Conservation (phyloP, 2,888 invertebrate genomes). For the Bruchidius siliquastri region DNA sequence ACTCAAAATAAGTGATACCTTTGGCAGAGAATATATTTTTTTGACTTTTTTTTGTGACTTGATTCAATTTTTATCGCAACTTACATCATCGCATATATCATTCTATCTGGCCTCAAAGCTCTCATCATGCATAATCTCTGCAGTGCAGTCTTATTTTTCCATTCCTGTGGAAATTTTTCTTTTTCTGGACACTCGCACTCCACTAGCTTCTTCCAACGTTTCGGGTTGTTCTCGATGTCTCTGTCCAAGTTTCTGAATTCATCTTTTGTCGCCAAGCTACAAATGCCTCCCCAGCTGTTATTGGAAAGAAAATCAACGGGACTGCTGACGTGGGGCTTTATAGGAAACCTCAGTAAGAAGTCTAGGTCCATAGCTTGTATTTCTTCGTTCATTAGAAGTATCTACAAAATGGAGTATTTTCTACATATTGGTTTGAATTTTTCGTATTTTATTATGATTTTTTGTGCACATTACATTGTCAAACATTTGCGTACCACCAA, state of each 20-base stretch:
- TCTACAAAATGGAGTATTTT: conserved; percentile 52
- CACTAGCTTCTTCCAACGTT: conserved; percentile 94
- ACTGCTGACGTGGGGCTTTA: conserved; percentile 86
- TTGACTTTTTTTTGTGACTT: background rate
- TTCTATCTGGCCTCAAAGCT: conserved; percentile 88
- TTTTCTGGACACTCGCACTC: conserved; percentile 93
- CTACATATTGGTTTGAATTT: too few species aligned
- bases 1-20: too few species aligned
- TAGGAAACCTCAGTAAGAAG: conserved; percentile 87
- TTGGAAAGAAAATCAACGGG: conserved; percentile 94
- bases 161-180: conserved; percentile 96
- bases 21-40: too few species aligned
- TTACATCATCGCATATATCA: conserved; percentile 92
- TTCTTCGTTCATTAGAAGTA: conserved; percentile 81
- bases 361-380: conserved; percentile 82
- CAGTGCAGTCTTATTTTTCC: conserved; percentile 92
- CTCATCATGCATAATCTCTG: conserved; percentile 95
- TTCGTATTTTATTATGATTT: too few species aligned
- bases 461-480: too few species aligned
- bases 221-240: conserved; percentile 94
- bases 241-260: conserved; percentile 91
- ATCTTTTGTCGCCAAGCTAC: conserved; percentile 82
- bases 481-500: too few species aligned
- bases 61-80: conserved; percentile 34
- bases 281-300: conserved; percentile 91